These are phyloP conservation scores for Lanistes nyassanus DNA, from an alignment of 1,140 invertebrate species.

Conservation along the genomic window DNA sequence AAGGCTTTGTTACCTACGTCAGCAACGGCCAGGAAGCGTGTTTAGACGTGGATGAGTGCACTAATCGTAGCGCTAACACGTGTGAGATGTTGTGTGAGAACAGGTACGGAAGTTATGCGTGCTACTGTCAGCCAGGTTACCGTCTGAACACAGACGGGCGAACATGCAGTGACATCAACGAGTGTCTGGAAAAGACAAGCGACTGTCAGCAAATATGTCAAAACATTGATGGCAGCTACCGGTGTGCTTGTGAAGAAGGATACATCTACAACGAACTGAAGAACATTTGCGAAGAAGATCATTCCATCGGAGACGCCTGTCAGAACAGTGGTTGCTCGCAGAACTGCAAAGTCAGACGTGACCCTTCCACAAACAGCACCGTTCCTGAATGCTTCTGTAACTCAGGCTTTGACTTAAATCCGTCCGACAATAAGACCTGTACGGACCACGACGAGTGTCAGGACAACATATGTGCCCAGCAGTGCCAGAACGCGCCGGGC, in stretches of 20 bases:
- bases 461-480: slow-evolving; percentile 27
- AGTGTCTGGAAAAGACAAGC: not conserved
- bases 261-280: not conserved
- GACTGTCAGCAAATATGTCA: slow-evolving; percentile 15
- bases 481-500: slow-evolving; percentile 36
- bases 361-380: not conserved
- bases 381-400: slow-evolving; percentile 2
- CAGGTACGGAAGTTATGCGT: not conserved
- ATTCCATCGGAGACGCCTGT: not conserved
- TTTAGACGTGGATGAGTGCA: slow-evolving; percentile 15
- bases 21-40: too few relatives aligned
- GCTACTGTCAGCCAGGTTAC: not conserved
- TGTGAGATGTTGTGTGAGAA: not conserved
- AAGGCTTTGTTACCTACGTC: not conserved
- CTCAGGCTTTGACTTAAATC: not conserved
- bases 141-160: not conserved
- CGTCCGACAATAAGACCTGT: not conserved
- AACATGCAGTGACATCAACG: slow-evolving; percentile 14
- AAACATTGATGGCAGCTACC: slow-evolving; percentile 3
- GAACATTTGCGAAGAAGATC: not conserved
- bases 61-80: not conserved
- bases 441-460: not conserved
- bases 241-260: slow-evolving; percentile 21
- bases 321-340: not conserved
- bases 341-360: not conserved